A percentile compares a stretch with the other conserved stretches of the same genome.
Conservation (phyloP, 2,113 vertebrate genomes). For the Australoheros scitulus region DNA sequence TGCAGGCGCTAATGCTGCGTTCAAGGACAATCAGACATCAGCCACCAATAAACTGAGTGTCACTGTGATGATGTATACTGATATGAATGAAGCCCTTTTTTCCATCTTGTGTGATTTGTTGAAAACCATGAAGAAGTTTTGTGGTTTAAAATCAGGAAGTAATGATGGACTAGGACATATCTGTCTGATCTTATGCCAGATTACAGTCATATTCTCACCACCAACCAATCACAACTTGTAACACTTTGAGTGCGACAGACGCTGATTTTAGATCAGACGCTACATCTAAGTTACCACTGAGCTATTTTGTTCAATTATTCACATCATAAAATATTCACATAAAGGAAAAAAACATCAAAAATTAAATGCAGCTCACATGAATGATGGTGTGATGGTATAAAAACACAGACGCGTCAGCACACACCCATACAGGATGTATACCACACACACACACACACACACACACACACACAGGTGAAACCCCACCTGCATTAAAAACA, state of each 20-base stretch:
- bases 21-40: slow-evolving; percentile 19
- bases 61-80: background rate
- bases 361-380: background rate
- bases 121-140: background rate
- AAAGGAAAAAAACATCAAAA: background rate
- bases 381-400: background rate
- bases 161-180: background rate
- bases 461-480: slow-evolving; percentile 30
- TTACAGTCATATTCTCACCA: background rate
- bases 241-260: background rate
- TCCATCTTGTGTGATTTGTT: background rate
- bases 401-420: background rate
- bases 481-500: slow-evolving; percentile 6
- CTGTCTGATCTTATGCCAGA: background rate
- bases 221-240: background rate
- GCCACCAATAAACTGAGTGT: background rate
- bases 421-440: background rate
- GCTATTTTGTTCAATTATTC: background rate
- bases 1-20: background rate
- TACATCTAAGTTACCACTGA: too few species aligned
- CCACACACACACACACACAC: background rate
- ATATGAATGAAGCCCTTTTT: background rate
- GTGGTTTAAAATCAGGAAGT: background rate
- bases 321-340: background rate
- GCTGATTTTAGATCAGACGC: background rate